phyloP scores from a whole-genome alignment of 2,113 vertebrate genomes.

The Noctilio leporinus region DNA sequence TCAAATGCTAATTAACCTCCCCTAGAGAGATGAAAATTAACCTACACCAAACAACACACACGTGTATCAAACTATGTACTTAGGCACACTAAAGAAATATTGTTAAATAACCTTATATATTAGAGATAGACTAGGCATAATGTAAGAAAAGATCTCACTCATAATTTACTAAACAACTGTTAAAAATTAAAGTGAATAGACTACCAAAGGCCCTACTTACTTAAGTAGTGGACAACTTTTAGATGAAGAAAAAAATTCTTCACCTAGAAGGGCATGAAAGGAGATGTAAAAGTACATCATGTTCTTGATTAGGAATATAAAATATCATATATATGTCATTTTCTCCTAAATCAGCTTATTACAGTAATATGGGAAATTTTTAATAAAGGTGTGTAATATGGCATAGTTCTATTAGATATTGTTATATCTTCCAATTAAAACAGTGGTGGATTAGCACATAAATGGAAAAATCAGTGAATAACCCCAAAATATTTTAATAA shows the following conservation, averaged over 20 bases:
- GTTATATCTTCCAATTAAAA: background rate
- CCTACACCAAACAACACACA: background rate
- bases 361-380: background rate
- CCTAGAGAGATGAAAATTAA: background rate
- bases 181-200: background rate
- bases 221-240: background rate
- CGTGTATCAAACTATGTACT: background rate
- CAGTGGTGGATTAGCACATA: background rate
- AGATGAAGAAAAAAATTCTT: background rate
- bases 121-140: background rate
- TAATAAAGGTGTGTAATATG: background rate
- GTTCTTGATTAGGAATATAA: background rate
- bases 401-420: background rate
- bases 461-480: background rate
- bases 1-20: background rate
- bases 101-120: background rate
- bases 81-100: background rate
- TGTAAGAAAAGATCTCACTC: background rate
- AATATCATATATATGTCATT: background rate
- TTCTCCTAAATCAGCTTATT: background rate
- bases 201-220: background rate
- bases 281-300: background rate
- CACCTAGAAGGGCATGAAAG: background rate
- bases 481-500: background rate
- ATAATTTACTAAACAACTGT: background rate